A percentile compares a stretch with the other conserved stretches of the same genome.
phyloP scores from a whole-genome alignment of 2,888 invertebrate species.

The Melinopterus prodromus region DNA sequence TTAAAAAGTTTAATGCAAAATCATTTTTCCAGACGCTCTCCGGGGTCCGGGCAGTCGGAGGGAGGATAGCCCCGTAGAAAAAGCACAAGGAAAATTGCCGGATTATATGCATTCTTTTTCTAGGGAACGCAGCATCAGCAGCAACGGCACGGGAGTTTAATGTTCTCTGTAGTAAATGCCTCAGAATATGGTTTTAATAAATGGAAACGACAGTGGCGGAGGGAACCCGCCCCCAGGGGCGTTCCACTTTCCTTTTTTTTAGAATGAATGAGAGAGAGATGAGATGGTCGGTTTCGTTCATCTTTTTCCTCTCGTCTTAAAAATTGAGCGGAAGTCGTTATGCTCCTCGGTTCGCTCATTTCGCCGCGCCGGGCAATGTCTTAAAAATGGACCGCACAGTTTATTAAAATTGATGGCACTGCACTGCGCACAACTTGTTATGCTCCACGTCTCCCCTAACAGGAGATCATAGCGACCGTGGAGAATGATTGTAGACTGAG shows the following conservation, averaged over 20 bases:
- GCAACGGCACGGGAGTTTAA: conserved; percentile 5
- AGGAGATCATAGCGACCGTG: background rate
- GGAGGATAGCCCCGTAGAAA: conserved; percentile 5
- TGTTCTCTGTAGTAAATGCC: conserved; percentile 12
- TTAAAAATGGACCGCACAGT: conserved; percentile 33
- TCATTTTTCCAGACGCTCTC: background rate
- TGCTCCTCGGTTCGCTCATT: conserved; percentile 12
- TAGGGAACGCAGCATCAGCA: background rate
- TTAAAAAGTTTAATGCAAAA: conserved; percentile 25
- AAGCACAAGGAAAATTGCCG: conserved; percentile 10
- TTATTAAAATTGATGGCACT: conserved; percentile 37
- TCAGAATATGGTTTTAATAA: conserved; percentile 33
- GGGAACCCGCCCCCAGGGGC: conserved; percentile 17
- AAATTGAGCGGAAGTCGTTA: conserved; percentile 37
- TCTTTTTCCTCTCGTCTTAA: conserved; percentile 31
- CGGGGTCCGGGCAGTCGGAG: background rate
- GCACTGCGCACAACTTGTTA: conserved; percentile 36
- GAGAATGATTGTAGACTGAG: background rate
- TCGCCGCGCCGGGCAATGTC: conserved; percentile 27
- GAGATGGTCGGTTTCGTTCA: conserved; percentile 9
- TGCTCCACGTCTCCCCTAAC: conserved; percentile 15
- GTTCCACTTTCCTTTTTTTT: conserved; percentile 15
- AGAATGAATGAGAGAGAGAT: background rate
- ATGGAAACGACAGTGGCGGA: conserved; percentile 26
- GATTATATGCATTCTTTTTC: conserved; percentile 5